Base-by-base conservation (phyloP, 2,113 vertebrate genomes). In the Pygoscelis adeliae region DNA sequence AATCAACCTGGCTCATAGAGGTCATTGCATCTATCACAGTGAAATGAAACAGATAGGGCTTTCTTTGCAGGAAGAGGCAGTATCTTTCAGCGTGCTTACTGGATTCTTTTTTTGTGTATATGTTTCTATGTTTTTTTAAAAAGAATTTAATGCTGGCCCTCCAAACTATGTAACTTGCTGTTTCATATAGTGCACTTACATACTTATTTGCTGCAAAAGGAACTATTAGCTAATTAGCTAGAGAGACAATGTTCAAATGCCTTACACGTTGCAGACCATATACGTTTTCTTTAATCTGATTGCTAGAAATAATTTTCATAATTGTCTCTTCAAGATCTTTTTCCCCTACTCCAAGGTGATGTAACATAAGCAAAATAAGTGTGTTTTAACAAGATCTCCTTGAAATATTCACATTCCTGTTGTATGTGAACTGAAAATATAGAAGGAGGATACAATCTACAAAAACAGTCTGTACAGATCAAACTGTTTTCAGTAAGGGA, bases 271-370 rank as follows among this genome's bases (percentile, higher is more conserved):
- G 61, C 29, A 71, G 83, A 88, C 15, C 19, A 10, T 23, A 46
- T 82, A 29, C 59, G 20, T 90, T 96, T 92, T 61, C 62, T 94
- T 86, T 72, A 85, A 86, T 50, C 47, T 78, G 18, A 84, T 38
- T 90, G 19, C 15, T 92, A 94, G 58, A 89, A 89, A 89, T 87
- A 78, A 77, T 89, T 71, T 87, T 90, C 74, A 50, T 76, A 67
- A 21, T 67, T 84, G 47, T 52, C 5, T 95, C 49, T 62, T 94
- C 89, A 83, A 59, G 44, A 50, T 55, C 66, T 56, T 22, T 81
- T 22, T 5, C 30, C 15, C 65, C 73, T 74, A 52, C 22, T 95
- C 56, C 62, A 92, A 55, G 30, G 2, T 69, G 50, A n/a, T 2
- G 5, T 42, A 50, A 8, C 29, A 30, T 42, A 72, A 92, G 34